phyloP scores from a whole-genome alignment of 2,113 vertebrate genomes.

The Thryonomys swinderianus region DNA sequence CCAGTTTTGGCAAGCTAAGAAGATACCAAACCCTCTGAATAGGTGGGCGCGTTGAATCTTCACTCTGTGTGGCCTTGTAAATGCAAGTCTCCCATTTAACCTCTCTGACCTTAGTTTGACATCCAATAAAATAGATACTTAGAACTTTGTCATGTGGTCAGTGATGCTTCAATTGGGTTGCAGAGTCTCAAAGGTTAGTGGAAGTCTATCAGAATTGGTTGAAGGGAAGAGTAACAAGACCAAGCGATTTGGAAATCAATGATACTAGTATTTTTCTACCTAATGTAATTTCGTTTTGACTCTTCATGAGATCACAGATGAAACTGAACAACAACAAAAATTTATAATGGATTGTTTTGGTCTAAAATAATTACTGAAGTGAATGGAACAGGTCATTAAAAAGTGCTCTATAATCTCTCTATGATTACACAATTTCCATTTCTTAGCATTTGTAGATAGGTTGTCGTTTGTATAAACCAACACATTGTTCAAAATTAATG shows the following conservation, averaged over 20 bases:
- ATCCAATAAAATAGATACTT: neutral
- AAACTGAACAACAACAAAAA: neutral
- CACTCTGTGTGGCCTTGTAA: neutral
- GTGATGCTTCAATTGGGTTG: neutral
- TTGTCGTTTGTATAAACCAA: neutral
- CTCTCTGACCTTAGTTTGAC: neutral
- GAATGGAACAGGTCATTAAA: neutral
- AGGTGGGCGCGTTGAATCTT: neutral
- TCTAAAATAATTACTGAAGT: conserved; percentile 15
- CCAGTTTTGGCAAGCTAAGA: neutral
- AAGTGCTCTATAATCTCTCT: neutral
- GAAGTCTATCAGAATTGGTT: neutral
- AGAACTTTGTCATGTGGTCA: neutral
- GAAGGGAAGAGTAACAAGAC: neutral
- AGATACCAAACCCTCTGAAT: neutral
- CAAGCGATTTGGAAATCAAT: neutral
- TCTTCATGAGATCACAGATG: neutral
- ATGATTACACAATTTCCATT: conserved; percentile 36
- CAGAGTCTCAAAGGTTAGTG: neutral
- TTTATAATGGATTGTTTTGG: neutral
- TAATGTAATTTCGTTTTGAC: neutral
- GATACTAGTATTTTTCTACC: neutral
- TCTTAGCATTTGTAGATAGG: neutral
- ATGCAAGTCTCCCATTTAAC: neutral
- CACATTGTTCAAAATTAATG: conserved; percentile 54